Percentiles rank a stretch among this genome's conserved stretches.
Evolutionary conservation across 2,888 invertebrate genomes (phyloP).

Genomic region (Chorisops tibialis): DNA sequence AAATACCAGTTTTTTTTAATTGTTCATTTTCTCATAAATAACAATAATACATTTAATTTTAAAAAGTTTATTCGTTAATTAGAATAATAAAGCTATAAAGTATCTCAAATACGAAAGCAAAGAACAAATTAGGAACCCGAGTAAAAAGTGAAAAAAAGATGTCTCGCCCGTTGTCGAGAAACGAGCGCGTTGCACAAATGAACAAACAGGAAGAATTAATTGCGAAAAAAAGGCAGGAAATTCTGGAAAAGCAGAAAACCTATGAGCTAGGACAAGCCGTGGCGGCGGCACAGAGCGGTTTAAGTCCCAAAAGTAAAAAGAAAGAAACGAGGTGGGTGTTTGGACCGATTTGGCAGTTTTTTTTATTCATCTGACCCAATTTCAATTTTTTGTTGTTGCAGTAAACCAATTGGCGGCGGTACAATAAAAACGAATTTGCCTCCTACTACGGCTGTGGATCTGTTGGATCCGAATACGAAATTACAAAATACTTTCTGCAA

Average conservation of each 20-base stretch:
- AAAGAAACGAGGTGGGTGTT: slow-evolving; percentile 8
- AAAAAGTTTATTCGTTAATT: too few species aligned
- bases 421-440: slow-evolving; percentile 35
- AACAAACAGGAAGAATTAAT: slow-evolving; percentile 88
- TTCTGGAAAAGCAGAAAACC: slow-evolving; percentile 71
- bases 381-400: not conserved
- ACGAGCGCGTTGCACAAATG: slow-evolving; percentile 70
- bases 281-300: slow-evolving; percentile 46
- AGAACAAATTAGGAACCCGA: too few species aligned
- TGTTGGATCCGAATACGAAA: slow-evolving; percentile 41
- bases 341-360: not conserved
- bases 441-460: slow-evolving; percentile 36
- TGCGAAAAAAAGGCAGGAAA: slow-evolving; percentile 86
- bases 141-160: slow-evolving; percentile 29
- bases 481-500: slow-evolving; percentile 57
- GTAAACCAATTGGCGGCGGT: slow-evolving; percentile 29
- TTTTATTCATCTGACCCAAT: not conserved
- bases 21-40: too few species aligned
- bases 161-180: slow-evolving; percentile 40
- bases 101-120: too few species aligned
- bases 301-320: slow-evolving; percentile 17
- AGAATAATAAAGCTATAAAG: too few species aligned
- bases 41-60: too few species aligned
- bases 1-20: too few species aligned
- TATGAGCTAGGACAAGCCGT: slow-evolving; percentile 49